Evolutionary conservation across 64 coral and sea anemone genomes (phyloP).

Genomic region (Actinia tenebrosa): DNA sequence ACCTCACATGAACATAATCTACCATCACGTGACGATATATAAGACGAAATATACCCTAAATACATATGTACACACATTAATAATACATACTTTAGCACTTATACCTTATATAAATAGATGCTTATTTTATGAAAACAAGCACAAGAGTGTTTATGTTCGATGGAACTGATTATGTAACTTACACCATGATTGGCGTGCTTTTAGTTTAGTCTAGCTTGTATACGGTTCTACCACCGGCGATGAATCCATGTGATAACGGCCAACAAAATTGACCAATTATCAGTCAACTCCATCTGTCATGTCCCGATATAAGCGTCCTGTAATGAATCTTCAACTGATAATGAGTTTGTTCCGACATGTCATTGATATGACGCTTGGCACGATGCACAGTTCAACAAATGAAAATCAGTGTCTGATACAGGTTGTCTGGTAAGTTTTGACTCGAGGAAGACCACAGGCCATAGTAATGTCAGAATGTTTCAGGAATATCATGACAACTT

Average conservation of each 20-base stretch:
- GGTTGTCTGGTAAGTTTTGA: background rate
- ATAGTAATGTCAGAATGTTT: background rate
- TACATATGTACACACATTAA: background rate
- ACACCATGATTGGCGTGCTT: background rate
- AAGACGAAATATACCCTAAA: background rate
- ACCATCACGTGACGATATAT: background rate
- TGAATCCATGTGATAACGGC: constrained; percentile 6
- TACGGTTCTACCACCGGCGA: background rate
- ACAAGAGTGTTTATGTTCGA: background rate
- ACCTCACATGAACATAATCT: background rate
- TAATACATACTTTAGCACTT: background rate
- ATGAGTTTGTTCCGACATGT: constrained; percentile 5
- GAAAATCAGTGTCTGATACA: background rate
- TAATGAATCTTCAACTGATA: background rate
- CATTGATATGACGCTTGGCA: background rate
- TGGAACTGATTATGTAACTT: background rate
- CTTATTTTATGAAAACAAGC: background rate
- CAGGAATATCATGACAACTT: background rate
- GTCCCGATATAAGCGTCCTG: background rate
- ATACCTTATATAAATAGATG: background rate
- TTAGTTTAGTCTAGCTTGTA: background rate
- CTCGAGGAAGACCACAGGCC: background rate
- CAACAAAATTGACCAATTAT: background rate
- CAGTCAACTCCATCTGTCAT: background rate
- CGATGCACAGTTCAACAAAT: background rate